A percentile compares a stretch with the other conserved stretches of the same genome.
Evolutionary conservation across 1,140 invertebrate species (phyloP).

Genomic region (Scaptomyza montana): DNA sequence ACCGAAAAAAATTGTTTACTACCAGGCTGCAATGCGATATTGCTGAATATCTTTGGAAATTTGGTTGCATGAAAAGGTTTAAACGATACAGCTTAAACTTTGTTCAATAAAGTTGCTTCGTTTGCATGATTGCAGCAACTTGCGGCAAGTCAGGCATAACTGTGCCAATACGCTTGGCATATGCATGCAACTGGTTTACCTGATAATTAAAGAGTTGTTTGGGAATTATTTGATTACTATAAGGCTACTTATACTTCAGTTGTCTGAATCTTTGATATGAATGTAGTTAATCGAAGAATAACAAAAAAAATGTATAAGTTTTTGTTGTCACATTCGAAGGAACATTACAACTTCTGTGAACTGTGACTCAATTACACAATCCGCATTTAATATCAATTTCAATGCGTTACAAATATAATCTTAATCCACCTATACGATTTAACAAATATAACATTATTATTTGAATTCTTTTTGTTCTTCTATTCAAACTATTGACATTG

Average conservation of each 20-base stretch:
- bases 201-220: neutral
- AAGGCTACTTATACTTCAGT: too few species aligned
- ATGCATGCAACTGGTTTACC: neutral
- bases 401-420: too few species aligned
- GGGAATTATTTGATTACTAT: too few species aligned
- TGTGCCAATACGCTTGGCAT: neutral
- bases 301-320: too few species aligned
- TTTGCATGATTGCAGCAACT: slow-evolving; percentile 30
- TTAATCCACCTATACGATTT: too few species aligned
- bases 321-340: too few species aligned
- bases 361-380: too few species aligned
- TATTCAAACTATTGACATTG: slow-evolving; percentile 8
- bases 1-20: slow-evolving; percentile 10
- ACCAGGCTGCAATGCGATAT: slow-evolving; percentile 38
- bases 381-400: too few species aligned
- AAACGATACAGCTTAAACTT: slow-evolving; percentile 37
- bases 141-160: slow-evolving; percentile 3
- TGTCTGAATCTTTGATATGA: too few species aligned
- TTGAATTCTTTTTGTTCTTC: neutral
- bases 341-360: too few species aligned
- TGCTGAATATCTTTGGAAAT: slow-evolving; percentile 15
- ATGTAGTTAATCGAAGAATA: too few species aligned
- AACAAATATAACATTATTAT: too few species aligned
- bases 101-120: slow-evolving; percentile 27
- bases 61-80: slow-evolving; percentile 15